These are phyloP conservation scores for Gambusia holbrooki DNA, from an alignment of 2,113 vertebrate species.

Conservation along the genomic window DNA sequence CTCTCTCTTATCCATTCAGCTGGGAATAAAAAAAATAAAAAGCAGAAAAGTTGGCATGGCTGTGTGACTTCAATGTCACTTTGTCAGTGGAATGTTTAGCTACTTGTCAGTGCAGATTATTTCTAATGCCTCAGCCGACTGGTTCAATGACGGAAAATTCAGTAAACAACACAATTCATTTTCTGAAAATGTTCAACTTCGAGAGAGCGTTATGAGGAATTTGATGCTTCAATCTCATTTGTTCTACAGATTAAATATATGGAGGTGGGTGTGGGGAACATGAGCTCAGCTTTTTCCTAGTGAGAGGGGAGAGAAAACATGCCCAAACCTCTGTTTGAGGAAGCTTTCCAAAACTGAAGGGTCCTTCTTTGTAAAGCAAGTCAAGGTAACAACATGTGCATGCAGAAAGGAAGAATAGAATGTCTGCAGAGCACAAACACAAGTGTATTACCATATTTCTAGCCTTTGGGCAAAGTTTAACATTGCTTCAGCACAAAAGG, in stretches of 20 bases:
- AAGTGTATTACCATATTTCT: conserved; percentile 29
- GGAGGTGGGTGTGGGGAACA: background rate
- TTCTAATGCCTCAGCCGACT: conserved; percentile 54
- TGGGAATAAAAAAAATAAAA: conserved; percentile 1
- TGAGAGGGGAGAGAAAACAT: conserved; percentile 32
- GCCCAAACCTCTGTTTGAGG: conserved; percentile 34
- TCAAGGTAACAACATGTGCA: conserved; percentile 9
- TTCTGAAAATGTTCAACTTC: conserved; percentile 35
- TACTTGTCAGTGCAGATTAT: conserved; percentile 55
- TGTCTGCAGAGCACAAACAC: background rate
- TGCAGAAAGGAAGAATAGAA: background rate
- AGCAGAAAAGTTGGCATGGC: conserved; percentile 27
- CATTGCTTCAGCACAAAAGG: conserved; percentile 29
- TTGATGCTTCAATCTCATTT: conserved; percentile 36
- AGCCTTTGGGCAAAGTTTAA: conserved; percentile 43
- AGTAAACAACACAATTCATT: conserved; percentile 46
- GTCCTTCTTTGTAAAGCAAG: conserved; percentile 8
- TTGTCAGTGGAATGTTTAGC: conserved; percentile 48
- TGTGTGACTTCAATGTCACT: conserved; percentile 62
- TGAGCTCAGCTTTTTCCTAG: conserved; percentile 15
- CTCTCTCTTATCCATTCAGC: conserved; percentile 28
- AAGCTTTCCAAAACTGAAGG: conserved; percentile 22
- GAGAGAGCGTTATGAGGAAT: conserved; percentile 26
- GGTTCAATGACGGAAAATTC: conserved; percentile 57
- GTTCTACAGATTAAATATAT: conserved; percentile 34